Percentiles rank a stretch among this genome's conserved stretches.
Conservation (phyloP, 2,797 vertebrate species). For the Pagetopsis macropterus region DNA sequence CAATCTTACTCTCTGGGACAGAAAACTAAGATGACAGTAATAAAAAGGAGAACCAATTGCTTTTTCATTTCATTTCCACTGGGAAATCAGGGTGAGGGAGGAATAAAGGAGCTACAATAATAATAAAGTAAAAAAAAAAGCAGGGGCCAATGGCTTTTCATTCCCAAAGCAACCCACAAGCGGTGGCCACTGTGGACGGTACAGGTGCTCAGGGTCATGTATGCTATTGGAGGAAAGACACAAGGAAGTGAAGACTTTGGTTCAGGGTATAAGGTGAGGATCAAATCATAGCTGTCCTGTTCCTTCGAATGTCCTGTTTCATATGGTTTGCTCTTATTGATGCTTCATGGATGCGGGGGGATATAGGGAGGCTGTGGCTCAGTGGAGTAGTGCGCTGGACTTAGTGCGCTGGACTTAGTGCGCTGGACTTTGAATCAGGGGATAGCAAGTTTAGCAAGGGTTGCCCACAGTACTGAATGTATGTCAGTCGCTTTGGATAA, state of each 20-base stretch:
- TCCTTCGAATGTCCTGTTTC: too few species aligned
- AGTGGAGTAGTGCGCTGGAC: too few species aligned
- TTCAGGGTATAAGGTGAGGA: neutral
- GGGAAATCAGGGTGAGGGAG: slow-evolving; percentile 83
- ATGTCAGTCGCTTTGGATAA: too few species aligned
- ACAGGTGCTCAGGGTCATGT: slow-evolving; percentile 68
- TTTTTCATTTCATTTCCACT: slow-evolving; percentile 85
- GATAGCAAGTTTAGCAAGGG: too few species aligned
- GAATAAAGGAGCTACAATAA: slow-evolving; percentile 85
- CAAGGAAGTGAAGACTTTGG: slow-evolving; percentile 26
- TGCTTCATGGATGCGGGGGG: too few species aligned
- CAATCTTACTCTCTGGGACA: slow-evolving; percentile 80
- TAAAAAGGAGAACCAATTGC: slow-evolving; percentile 84
- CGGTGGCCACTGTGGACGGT: slow-evolving; percentile 60
- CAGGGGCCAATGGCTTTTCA: slow-evolving; percentile 75
- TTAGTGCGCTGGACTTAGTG: too few species aligned
- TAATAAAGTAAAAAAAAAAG: slow-evolving; percentile 80
- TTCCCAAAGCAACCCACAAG: slow-evolving; percentile 75
- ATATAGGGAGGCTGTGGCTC: too few species aligned
- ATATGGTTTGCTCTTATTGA: too few species aligned
- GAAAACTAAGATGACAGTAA: slow-evolving; percentile 85
- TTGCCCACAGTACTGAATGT: too few species aligned
- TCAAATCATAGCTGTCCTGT: too few species aligned
- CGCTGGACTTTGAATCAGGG: too few species aligned
- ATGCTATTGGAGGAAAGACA: slow-evolving; percentile 67